These are phyloP conservation scores for Macropus fuliginosus DNA, from an alignment of 2,797 vertebrate species.

Conservation along the genomic window DNA sequence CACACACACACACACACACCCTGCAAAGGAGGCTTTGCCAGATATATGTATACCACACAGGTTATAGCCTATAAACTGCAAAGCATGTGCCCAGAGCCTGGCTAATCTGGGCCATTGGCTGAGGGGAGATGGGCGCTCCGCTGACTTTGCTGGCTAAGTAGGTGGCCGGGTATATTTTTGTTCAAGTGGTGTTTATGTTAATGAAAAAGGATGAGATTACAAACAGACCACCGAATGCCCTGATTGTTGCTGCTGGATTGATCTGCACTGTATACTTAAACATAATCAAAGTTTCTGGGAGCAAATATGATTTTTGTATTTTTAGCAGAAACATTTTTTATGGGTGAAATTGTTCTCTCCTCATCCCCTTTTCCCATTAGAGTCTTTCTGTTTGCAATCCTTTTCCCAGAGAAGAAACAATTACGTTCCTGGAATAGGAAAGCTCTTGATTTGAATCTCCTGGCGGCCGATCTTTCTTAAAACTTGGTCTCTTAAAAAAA, in stretches of 20 bases:
- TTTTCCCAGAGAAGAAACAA: background rate
- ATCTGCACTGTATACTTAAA: constrained; percentile 81
- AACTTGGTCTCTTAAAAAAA: background rate
- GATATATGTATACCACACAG: background rate
- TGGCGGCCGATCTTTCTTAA: too few species aligned
- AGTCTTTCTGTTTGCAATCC: background rate
- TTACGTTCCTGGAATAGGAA: constrained; percentile 3
- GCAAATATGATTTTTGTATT: constrained; percentile 79
- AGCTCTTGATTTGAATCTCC: background rate
- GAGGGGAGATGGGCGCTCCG: constrained; percentile 77
- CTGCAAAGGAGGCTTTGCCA: background rate
- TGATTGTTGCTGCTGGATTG: constrained; percentile 82
- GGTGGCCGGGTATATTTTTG: constrained; percentile 98
- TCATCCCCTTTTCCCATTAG: background rate
- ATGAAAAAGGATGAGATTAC: constrained; percentile 94
- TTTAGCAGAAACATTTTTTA: constrained; percentile 70
- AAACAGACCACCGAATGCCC: constrained; percentile 91
- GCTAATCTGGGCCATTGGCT: background rate
- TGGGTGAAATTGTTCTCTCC: background rate
- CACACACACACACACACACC: background rate
- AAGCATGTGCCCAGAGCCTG: background rate
- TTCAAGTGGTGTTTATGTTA: constrained; percentile 96
- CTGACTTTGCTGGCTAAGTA: constrained; percentile 89
- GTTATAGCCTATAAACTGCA: background rate
- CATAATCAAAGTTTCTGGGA: constrained; percentile 80